Evolutionary conservation across 2,797 vertebrate genomes (phyloP).

Genomic region (Sardinella longiceps): DNA sequence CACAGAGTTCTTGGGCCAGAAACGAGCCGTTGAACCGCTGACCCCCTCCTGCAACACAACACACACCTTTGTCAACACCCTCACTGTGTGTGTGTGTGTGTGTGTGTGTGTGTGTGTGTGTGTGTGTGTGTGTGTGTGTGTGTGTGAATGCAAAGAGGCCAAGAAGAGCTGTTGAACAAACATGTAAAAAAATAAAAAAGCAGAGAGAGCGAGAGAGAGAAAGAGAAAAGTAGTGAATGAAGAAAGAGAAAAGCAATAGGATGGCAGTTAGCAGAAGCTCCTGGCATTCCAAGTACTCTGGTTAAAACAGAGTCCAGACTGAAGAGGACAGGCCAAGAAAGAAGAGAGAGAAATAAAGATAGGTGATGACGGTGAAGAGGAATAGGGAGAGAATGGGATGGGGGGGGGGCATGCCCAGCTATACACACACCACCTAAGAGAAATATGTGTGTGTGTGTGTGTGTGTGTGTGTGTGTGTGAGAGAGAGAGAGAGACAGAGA

Average conservation of each 20-base stretch:
- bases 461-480: not conserved
- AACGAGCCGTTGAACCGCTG: slow-evolving; percentile 83
- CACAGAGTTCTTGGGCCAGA: slow-evolving; percentile 46
- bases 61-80: slow-evolving; percentile 77
- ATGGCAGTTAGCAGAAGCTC: not conserved
- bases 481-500: not conserved
- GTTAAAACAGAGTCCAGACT: not conserved
- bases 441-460: too few species aligned
- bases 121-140: slow-evolving; percentile 16
- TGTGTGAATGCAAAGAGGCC: not conserved
- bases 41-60: slow-evolving; percentile 71
- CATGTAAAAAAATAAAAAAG: not conserved
- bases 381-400: not conserved
- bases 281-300: not conserved
- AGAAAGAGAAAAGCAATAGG: not conserved
- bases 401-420: not conserved
- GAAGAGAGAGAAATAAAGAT: slow-evolving; percentile 33
- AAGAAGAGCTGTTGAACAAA: slow-evolving; percentile 17
- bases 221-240: not conserved
- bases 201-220: not conserved
- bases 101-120: slow-evolving; percentile 19
- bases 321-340: slow-evolving; percentile 26
- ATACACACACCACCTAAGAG: too few species aligned
- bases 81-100: slow-evolving; percentile 28
- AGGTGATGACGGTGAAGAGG: not conserved